phyloP scores from a whole-genome alignment of 2,888 invertebrate species.

The Noctua pronuba region DNA sequence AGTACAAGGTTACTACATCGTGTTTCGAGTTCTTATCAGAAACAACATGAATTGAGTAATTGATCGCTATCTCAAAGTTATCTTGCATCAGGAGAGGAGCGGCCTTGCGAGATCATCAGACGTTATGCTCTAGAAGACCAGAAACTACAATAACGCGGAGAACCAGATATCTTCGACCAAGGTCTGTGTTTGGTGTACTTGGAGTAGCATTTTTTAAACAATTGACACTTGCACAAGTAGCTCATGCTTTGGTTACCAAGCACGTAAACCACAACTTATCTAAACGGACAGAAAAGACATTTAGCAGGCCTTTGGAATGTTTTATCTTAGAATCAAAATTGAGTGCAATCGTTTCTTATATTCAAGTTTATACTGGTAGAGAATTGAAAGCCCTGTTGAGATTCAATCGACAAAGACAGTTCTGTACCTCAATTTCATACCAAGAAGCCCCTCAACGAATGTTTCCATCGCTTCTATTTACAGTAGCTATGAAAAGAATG shows the following conservation, averaged over 20 bases:
- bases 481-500: constrained; percentile 3
- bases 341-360: not conserved
- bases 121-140: constrained; percentile 36
- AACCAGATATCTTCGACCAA: not conserved
- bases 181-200: not conserved
- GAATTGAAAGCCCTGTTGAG: not conserved
- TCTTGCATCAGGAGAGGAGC: constrained; percentile 31
- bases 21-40: constrained; percentile 21
- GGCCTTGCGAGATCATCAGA: constrained; percentile 37
- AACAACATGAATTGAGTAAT: constrained; percentile 27
- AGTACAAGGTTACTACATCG: constrained; percentile 26
- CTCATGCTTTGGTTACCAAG: not conserved
- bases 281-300: not conserved
- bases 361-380: not conserved
- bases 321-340: not conserved
- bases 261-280: not conserved
- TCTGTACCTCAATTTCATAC: not conserved
- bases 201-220: not conserved
- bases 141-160: constrained; percentile 2
- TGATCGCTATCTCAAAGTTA: constrained; percentile 26
- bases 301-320: not conserved
- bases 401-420: not conserved
- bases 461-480: constrained; percentile 10
- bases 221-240: not conserved
- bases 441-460: constrained; percentile 5